Base-by-base conservation (phyloP, 2,797 vertebrate species). In the Cercopithecus petaurista region DNA sequence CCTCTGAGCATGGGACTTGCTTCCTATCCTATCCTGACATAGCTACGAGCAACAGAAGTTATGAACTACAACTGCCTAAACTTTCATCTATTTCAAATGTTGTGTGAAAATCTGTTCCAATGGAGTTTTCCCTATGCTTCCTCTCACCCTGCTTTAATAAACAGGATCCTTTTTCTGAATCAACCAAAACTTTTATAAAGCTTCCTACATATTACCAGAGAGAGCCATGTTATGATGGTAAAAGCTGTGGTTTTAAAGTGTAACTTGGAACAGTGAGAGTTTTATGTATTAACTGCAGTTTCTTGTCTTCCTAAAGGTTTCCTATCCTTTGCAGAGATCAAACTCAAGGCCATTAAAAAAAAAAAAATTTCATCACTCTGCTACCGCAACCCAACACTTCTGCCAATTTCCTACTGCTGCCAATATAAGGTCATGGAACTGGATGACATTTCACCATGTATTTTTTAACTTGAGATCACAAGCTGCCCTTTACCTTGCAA, bases 401-500 rank as follows among this genome's bases (percentile, higher is more conserved):
- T 96, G 94, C 52, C 92, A 92, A 84, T 4, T 0, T 50, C 85
- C 46, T 81, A 15, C 46, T 52, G 80, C 86, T 95, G 91, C 1
- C 7, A 88, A 11, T 90, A 70, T 92, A 30, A 2, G 85, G 77
- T 43, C 88, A 93, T 48, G 84, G 59, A 55, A 52, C 1, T 28
- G 0, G 24, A 94, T 88, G 48, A 94, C 36, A 94, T 59, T 79
- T 94, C 84, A 82, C 84, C 21, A 10, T 2, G 21, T 59, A 88
- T 85, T 89, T 88, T 93, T 95, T 41, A 89, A 97, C 64, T 92
- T 86, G 80, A 88, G 93, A 96, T 96, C 87, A 92, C 79, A 97
- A 98, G 97, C 97, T 98, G 98, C 97, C 95, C 93, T 84, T 97
- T 93, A 93, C 92, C 93, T 98, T 97, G 96, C 93, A 98, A 93